Conservation (phyloP, 2,113 vertebrate species). For the Zapus hudsonius region DNA sequence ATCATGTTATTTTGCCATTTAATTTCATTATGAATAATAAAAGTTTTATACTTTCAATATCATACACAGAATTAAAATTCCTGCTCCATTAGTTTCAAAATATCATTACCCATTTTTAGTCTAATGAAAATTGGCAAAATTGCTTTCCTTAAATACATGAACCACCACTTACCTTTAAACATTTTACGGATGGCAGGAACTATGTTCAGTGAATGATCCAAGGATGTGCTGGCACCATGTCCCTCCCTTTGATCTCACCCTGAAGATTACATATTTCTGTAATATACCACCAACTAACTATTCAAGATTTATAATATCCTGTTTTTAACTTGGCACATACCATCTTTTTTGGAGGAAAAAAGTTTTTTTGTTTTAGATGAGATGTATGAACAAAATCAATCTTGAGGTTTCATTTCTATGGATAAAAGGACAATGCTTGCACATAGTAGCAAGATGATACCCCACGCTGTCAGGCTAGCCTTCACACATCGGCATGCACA, state of each 20-base stretch:
- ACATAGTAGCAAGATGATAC: slow-evolving; percentile 80
- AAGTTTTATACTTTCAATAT: slow-evolving; percentile 73
- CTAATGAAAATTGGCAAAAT: slow-evolving; percentile 58
- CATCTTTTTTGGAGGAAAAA: slow-evolving; percentile 75
- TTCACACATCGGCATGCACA: slow-evolving; percentile 86
- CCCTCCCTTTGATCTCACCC: slow-evolving; percentile 68
- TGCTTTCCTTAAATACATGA: slow-evolving; percentile 76
- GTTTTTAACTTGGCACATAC: slow-evolving; percentile 78
- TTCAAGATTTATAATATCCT: slow-evolving; percentile 80
- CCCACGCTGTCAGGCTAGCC: slow-evolving; percentile 74
- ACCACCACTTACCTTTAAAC: slow-evolving; percentile 82
- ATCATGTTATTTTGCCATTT: slow-evolving; percentile 67
- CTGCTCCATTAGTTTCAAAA: slow-evolving; percentile 60
- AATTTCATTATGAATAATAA: slow-evolving; percentile 75
- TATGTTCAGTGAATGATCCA: slow-evolving; percentile 82
- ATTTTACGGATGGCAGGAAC: slow-evolving; percentile 82
- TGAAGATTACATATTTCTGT: slow-evolving; percentile 67
- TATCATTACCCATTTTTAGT: no score
- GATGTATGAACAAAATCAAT: slow-evolving; percentile 84
- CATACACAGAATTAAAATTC: slow-evolving; percentile 65
- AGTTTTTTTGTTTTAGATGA: slow-evolving; percentile 84
- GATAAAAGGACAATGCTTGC: slow-evolving; percentile 75
- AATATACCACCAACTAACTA: slow-evolving; percentile 77
- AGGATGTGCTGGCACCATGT: slow-evolving; percentile 76
- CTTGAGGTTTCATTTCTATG: slow-evolving; percentile 81